These are phyloP conservation scores for Tetramorium parvispinum DNA, from an alignment of 1,140 invertebrate species.

Conservation along the genomic window DNA sequence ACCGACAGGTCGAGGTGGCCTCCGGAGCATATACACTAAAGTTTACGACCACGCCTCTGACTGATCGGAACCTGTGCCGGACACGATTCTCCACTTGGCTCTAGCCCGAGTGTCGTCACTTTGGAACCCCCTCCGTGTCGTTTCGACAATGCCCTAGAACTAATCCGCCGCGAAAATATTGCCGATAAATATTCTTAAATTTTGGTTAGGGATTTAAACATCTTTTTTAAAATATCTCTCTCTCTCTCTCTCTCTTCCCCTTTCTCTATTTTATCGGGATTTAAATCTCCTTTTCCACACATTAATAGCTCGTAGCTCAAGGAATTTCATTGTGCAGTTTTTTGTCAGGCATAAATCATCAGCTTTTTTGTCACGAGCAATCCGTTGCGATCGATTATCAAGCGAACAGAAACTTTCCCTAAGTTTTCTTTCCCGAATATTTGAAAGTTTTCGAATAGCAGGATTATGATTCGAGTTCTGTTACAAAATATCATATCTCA, in stretches of 20 bases:
- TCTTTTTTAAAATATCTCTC: neutral
- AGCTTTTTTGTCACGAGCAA: neutral
- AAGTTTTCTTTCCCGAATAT: neutral
- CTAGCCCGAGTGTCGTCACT: constrained; percentile 35
- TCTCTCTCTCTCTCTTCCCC: too few relatives aligned
- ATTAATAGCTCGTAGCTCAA: neutral
- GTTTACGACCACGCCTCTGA: constrained; percentile 65
- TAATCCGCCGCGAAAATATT: constrained; percentile 7
- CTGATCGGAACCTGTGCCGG: constrained; percentile 55
- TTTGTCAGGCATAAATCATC: neutral
- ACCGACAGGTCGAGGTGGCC: constrained; percentile 28
- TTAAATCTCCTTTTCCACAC: neutral
- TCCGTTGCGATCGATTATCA: neutral
- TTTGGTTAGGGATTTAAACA: neutral
- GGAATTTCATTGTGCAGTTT: neutral
- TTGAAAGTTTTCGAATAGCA: neutral
- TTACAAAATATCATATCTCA: neutral
- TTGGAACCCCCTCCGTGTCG: neutral
- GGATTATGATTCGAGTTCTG: neutral
- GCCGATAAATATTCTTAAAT: neutral
- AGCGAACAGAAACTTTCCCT: neutral
- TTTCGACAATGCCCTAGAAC: constrained; percentile 25
- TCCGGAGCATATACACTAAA: constrained; percentile 27
- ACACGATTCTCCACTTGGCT: constrained; percentile 74
- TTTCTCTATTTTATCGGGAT: neutral